Percentiles rank a stretch among this genome's conserved stretches.
phyloP scores from a whole-genome alignment of 2,888 invertebrate genomes.

The Dryobota labecula region DNA sequence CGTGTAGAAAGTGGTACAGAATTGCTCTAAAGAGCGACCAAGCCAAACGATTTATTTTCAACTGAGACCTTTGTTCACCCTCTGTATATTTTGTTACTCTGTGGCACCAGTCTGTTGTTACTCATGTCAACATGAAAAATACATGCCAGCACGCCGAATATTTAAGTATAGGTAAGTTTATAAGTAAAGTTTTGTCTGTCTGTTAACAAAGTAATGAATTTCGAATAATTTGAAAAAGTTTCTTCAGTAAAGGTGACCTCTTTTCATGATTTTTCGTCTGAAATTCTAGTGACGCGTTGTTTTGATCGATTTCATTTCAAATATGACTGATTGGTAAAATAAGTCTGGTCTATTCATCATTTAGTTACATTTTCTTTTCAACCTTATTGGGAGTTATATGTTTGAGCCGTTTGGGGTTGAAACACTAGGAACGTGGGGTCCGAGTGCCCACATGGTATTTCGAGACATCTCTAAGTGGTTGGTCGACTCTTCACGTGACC shows the following conservation, averaged over 20 bases:
- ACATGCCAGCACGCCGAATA: conserved; percentile 51
- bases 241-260: background rate
- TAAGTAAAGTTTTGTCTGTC: conserved; percentile 43
- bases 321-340: background rate
- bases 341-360: background rate
- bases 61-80: background rate
- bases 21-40: no score
- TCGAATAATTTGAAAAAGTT: conserved; percentile 15
- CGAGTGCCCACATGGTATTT: no score
- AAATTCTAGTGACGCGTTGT: background rate
- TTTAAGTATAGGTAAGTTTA: conserved; percentile 4
- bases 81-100: conserved; percentile 44
- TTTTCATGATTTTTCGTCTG: background rate
- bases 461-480: no score
- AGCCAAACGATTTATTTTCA: background rate
- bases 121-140: conserved; percentile 75
- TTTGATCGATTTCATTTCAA: background rate
- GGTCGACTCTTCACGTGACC: no score
- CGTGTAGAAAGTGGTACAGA: no score
- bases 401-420: no score
- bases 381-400: no score
- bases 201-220: conserved; percentile 16
- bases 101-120: conserved; percentile 58
- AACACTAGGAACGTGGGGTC: no score
- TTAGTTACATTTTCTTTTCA: background rate